phyloP scores from a whole-genome alignment of 2,888 invertebrate species.

The Chymomyza fuscimana region DNA sequence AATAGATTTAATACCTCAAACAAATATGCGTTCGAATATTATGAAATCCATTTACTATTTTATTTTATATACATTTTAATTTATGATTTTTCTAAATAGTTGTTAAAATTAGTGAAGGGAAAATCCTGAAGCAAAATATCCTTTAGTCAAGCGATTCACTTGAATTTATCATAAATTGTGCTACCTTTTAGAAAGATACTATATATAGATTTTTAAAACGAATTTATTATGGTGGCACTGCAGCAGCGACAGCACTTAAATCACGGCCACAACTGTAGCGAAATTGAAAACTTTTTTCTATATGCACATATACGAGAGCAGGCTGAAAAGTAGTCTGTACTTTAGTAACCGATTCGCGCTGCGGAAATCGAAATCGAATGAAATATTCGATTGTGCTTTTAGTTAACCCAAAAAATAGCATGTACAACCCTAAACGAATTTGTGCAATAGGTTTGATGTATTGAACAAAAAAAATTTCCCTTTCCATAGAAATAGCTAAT shows the following conservation, averaged over 20 bases:
- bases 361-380: no score
- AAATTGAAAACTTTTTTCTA: slow-evolving; percentile 61
- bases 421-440: no score
- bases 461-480: no score
- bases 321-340: no score
- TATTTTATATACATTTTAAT: slow-evolving; percentile 27
- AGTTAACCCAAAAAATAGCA: no score
- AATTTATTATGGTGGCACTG: slow-evolving; percentile 47
- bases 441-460: no score
- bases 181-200: slow-evolving; percentile 23
- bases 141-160: neutral
- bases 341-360: no score
- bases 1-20: slow-evolving; percentile 33
- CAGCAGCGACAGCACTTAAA: slow-evolving; percentile 49
- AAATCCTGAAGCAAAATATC: neutral
- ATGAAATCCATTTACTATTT: no score
- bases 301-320: neutral
- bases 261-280: slow-evolving; percentile 53
- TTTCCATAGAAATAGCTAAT: no score
- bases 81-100: slow-evolving; percentile 47
- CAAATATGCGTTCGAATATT: slow-evolving; percentile 6
- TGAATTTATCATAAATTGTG: neutral
- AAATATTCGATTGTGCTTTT: no score
- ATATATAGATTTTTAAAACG: slow-evolving; percentile 20
- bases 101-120: slow-evolving; percentile 17